A percentile compares a stretch with the other conserved stretches of the same genome.
Evolutionary conservation across 35 echinoderm and acorn worm genomes (phyloP).

Genomic region (Strongylocentrotus purpuratus): DNA sequence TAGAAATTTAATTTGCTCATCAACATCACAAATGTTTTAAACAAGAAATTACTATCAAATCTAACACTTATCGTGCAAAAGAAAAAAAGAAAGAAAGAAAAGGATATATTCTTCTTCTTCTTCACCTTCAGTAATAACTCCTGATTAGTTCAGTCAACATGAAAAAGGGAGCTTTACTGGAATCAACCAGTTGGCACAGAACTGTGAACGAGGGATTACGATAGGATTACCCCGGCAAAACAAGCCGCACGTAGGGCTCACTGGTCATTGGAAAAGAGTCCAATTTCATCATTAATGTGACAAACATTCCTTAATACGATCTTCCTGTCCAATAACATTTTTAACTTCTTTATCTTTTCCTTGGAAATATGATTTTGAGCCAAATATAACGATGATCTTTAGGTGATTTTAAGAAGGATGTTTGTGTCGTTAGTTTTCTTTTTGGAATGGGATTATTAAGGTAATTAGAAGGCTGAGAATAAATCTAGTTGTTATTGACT

Average conservation of each 20-base stretch:
- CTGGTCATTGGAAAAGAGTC: neutral
- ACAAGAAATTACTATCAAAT: no score
- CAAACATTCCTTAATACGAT: neutral
- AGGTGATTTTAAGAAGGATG: neutral
- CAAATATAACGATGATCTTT: neutral
- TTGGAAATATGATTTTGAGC: neutral
- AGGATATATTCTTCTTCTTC: neutral
- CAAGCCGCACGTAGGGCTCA: neutral
- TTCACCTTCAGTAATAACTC: neutral
- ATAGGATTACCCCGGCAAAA: neutral
- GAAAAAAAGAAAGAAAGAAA: no score
- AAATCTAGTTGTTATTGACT: neutral
- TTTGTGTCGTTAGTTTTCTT: neutral
- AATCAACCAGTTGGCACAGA: conserved; percentile 1
- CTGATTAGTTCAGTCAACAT: neutral
- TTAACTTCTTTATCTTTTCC: neutral
- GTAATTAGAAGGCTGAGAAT: neutral
- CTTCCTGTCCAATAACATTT: neutral
- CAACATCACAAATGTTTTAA: no score
- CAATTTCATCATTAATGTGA: neutral
- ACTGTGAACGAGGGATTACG: neutral
- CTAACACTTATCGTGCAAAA: no score
- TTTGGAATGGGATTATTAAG: neutral
- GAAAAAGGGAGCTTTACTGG: neutral
- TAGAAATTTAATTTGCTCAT: no score